phyloP scores from a whole-genome alignment of 2,113 vertebrate species.

The Cavia aperea region DNA sequence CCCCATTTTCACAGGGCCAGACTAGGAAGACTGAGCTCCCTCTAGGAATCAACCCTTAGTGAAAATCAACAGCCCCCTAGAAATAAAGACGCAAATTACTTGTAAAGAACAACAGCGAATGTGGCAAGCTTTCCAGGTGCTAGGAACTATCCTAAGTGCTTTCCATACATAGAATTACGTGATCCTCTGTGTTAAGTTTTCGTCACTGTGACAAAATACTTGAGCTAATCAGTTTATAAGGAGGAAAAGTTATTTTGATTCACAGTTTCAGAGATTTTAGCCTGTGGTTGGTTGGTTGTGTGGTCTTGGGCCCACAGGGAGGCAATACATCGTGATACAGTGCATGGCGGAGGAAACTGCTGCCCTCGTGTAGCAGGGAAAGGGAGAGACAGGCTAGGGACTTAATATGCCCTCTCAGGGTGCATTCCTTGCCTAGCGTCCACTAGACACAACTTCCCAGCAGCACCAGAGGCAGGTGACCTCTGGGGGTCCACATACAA shows the following conservation, averaged over 20 bases:
- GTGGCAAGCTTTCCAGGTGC: background rate
- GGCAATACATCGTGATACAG: background rate
- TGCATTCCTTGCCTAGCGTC: background rate
- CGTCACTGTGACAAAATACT: background rate
- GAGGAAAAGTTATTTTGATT: background rate
- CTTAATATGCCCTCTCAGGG: background rate
- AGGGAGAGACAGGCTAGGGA: too few species aligned
- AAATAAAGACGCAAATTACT: background rate
- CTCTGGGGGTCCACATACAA: background rate
- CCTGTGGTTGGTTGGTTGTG: background rate
- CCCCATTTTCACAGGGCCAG: background rate
- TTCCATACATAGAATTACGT: background rate
- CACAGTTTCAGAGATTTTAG: background rate
- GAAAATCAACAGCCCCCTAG: background rate
- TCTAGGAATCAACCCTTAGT: background rate
- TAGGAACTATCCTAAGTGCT: too few species aligned
- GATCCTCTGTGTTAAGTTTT: background rate
- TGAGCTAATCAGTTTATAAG: background rate
- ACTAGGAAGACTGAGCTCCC: background rate
- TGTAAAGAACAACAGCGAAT: background rate
- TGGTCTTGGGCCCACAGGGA: background rate
- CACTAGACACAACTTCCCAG: background rate
- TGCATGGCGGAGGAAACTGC: background rate
- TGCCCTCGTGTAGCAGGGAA: background rate
- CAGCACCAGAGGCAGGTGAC: background rate